Percentiles rank a stretch among this genome's conserved stretches.
phyloP scores from a whole-genome alignment of 2,113 vertebrate species.

The Canis aureus region DNA sequence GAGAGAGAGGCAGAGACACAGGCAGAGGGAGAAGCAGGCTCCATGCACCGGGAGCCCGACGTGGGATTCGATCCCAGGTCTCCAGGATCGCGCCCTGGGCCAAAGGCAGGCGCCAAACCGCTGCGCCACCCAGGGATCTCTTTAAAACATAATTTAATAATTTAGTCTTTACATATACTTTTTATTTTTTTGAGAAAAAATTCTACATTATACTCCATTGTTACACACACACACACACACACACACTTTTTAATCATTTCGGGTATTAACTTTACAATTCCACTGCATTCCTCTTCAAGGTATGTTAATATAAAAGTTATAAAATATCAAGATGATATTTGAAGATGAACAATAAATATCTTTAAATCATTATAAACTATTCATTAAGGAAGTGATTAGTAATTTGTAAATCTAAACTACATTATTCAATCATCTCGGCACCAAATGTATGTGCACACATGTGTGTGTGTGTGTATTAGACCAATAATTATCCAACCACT shows the following conservation, averaged over 20 bases:
- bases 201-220: neutral
- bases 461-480: neutral
- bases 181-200: neutral
- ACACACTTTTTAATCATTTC: constrained; percentile 31
- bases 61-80: too few species aligned
- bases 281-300: neutral
- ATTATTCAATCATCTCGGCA: neutral
- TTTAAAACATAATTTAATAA: neutral
- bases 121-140: too few species aligned
- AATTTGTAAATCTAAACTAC: neutral
- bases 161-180: neutral
- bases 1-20: too few species aligned
- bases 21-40: too few species aligned
- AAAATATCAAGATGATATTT: constrained; percentile 3
- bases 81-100: too few species aligned
- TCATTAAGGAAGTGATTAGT: neutral
- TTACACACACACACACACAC: neutral
- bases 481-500: neutral
- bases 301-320: neutral
- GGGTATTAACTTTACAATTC: neutral
- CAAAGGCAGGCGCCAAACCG: too few species aligned
- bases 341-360: neutral
- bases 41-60: too few species aligned
- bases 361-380: neutral
- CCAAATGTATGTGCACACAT: neutral